phyloP scores from a whole-genome alignment of 2,797 vertebrate genomes.

The Channallabes apus region DNA sequence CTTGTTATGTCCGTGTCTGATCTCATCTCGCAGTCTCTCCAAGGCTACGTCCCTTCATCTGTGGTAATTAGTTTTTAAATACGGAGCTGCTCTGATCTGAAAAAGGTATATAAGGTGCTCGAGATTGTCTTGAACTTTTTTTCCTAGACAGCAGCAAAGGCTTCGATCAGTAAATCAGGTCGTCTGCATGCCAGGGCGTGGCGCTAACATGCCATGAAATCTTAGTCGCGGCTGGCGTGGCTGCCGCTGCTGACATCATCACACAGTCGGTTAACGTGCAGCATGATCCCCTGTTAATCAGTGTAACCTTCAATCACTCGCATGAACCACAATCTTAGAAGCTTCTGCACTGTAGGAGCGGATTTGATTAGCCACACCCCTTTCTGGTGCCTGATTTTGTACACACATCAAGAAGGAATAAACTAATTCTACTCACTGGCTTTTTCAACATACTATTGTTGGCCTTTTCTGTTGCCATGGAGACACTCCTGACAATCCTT shows the following conservation, averaged over 20 bases:
- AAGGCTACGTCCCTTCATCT: slow-evolving; percentile 34
- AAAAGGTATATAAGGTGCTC: not conserved
- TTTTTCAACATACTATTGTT: not conserved
- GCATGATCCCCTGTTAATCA: slow-evolving; percentile 7
- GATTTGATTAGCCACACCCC: not conserved
- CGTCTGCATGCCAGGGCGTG: slow-evolving; percentile 17
- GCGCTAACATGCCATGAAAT: slow-evolving; percentile 34
- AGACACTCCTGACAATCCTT: not conserved
- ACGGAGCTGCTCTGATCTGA: not conserved
- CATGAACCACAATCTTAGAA: not conserved
- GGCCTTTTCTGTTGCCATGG: slow-evolving; percentile 20
- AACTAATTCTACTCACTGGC: not conserved
- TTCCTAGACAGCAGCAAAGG: slow-evolving; percentile 3
- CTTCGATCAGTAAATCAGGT: not conserved
- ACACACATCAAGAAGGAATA: not conserved
- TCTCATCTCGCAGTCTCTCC: slow-evolving; percentile 43
- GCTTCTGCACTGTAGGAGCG: not conserved
- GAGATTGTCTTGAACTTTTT: not conserved
- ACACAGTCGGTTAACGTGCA: not conserved
- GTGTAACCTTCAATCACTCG: not conserved
- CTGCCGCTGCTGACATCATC: slow-evolving; percentile 13
- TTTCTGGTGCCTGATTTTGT: not conserved
- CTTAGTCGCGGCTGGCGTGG: slow-evolving; percentile 16
- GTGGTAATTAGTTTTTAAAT: slow-evolving; percentile 49
- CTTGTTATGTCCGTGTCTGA: slow-evolving; percentile 49